A percentile compares a stretch with the other conserved stretches of the same genome.
Conservation (phyloP, 2,797 vertebrate genomes). For the Neosilurus mollespiculum region DNA sequence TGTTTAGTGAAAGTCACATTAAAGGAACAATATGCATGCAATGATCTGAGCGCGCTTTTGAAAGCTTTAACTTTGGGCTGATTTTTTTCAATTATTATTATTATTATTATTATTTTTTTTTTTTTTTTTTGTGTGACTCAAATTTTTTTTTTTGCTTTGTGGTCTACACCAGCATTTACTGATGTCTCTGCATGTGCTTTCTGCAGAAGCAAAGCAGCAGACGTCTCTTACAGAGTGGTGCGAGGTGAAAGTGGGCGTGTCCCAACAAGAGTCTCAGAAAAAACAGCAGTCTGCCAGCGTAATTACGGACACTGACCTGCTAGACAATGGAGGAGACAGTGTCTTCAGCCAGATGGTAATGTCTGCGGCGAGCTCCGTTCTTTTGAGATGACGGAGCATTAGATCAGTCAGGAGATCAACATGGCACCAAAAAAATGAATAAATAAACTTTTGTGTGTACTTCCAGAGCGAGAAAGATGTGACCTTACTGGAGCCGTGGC, state of each 20-base stretch:
- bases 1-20: neutral
- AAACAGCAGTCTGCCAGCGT: constrained; percentile 58
- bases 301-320: constrained; percentile 67
- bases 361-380: neutral
- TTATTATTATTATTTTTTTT: too few species aligned
- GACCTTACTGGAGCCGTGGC: constrained; percentile 81
- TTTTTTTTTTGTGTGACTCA: too few species aligned
- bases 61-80: too few species aligned
- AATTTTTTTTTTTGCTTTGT: neutral
- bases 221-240: constrained; percentile 83
- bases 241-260: constrained; percentile 68
- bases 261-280: constrained; percentile 63
- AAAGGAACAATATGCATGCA: neutral
- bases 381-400: neutral
- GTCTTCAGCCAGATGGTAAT: constrained; percentile 78
- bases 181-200: neutral
- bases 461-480: constrained; percentile 77
- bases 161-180: neutral
- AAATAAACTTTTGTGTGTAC: neutral
- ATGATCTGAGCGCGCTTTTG: neutral
- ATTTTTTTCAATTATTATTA: too few species aligned
- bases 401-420: neutral
- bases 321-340: constrained; percentile 70
- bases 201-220: constrained; percentile 82
- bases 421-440: too few species aligned